These are phyloP conservation scores for Orius insidiosus DNA, from an alignment of 1,140 invertebrate species.

Conservation along the genomic window DNA sequence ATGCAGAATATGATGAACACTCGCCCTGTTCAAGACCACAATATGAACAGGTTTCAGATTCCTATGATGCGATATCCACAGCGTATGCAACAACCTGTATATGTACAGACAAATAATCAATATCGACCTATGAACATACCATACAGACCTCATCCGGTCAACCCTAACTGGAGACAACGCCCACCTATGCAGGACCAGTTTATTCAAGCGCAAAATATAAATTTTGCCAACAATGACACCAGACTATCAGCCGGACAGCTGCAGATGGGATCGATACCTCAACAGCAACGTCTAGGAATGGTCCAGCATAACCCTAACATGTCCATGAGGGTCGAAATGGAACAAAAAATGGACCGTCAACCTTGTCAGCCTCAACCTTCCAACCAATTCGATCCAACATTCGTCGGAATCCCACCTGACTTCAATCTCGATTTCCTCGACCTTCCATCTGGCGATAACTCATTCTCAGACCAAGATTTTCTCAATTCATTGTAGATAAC, in stretches of 20 bases:
- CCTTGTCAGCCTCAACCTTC: constrained; percentile 11
- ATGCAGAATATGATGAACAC: constrained; percentile 24
- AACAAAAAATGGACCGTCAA: constrained; percentile 25
- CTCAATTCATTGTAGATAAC: constrained; percentile 36
- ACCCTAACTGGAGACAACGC: constrained; percentile 47
- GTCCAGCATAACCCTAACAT: constrained; percentile 13
- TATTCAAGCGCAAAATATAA: constrained; percentile 12
- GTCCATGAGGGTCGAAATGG: constrained; percentile 12
- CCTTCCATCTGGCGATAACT: constrained; percentile 21
- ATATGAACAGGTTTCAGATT: constrained; percentile 18
- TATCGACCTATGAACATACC: constrained; percentile 48
- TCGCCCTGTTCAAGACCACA: constrained; percentile 25
- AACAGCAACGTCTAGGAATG: constrained; percentile 18
- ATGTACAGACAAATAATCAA: constrained; percentile 42
- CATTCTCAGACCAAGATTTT: constrained; percentile 42
- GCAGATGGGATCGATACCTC: constrained; percentile 21
- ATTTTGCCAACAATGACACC: constrained; percentile 22
- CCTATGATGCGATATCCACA: neutral
- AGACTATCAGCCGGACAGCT: constrained; percentile 23
- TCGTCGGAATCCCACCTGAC: constrained; percentile 33
- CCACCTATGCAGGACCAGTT: constrained; percentile 12
- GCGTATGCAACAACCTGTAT: constrained; percentile 18
- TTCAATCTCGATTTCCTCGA: constrained; percentile 67
- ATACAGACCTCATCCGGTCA: constrained; percentile 33
- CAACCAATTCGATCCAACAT: constrained; percentile 20